Percentiles rank a stretch among this genome's conserved stretches.
These are phyloP conservation scores for Drosophila paracracens DNA, from an alignment of 2,888 invertebrate genomes.

Conservation along the genomic window DNA sequence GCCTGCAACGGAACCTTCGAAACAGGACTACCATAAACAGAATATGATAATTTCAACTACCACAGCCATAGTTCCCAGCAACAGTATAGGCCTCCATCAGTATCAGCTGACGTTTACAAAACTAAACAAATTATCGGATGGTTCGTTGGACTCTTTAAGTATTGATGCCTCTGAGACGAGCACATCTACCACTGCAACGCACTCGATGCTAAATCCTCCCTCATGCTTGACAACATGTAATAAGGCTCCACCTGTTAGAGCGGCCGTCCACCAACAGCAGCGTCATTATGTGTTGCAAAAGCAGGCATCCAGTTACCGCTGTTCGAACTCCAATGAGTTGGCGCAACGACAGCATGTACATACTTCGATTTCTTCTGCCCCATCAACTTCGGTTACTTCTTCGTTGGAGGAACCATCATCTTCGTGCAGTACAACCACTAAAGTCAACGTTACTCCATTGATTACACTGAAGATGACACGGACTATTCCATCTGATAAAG, in stretches of 20 bases:
- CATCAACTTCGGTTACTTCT: conserved; percentile 19
- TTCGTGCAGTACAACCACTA: conserved; percentile 35
- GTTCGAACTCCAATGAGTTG: conserved; percentile 23
- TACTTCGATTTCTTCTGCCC: conserved; percentile 40
- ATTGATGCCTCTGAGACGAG: conserved; percentile 15
- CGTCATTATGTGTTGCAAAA: conserved; percentile 36
- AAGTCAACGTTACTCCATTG: conserved; percentile 59
- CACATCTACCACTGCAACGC: conserved; percentile 7
- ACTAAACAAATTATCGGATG: conserved; percentile 19
- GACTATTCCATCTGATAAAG: conserved; percentile 94
- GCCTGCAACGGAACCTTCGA: neutral
- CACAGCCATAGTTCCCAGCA: conserved; percentile 15
- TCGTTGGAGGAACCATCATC: conserved; percentile 17
- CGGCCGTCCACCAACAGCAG: conserved; percentile 61
- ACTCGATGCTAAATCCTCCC: conserved; percentile 13
- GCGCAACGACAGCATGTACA: conserved; percentile 36
- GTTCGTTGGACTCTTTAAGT: conserved; percentile 10
- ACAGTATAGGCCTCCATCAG: neutral
- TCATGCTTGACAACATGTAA: conserved; percentile 47
- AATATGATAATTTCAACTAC: conserved; percentile 18
- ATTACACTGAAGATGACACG: conserved; percentile 88
- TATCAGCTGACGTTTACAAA: conserved; percentile 11
- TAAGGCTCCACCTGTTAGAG: conserved; percentile 48
- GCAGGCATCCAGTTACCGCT: conserved; percentile 22
- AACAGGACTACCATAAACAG: conserved; percentile 7